Base-by-base conservation (phyloP, 2,113 vertebrate species). In the Mirounga angustirostris region DNA sequence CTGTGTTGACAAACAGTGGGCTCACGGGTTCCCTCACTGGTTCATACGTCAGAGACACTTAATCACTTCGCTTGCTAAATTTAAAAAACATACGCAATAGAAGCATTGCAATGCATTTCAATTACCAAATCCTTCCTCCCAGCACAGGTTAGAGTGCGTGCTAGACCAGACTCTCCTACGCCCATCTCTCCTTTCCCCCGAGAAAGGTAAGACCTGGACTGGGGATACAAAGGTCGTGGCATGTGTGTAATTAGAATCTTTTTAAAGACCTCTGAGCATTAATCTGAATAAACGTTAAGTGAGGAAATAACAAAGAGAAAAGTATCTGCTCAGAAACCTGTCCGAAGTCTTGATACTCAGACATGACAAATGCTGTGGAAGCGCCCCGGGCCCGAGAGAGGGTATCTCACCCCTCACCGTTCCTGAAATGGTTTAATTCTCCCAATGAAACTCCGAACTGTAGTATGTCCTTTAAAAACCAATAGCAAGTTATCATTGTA, bases 321-420 rank as follows among this genome's bases (percentile, higher is more conserved):
- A n/a, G 2, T 7, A 22, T 9, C 15, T 14, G 12, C 12, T 59
- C 1, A 54, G 74, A 58, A 80, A 85, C 22, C 24, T 50, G 7
- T 85, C 56, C 7, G 10, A 84, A 63, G 36, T 15, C 7, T 80
- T 12, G 16, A 56, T 26, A 40, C 12, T 85, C 5, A 40, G n/a
- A 63, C 7, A 0, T 21, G 19, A 33, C 30, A 54, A 36, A 30
- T 73, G 10, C 76, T 5, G 11, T 59, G 40, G 13, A 24, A 30
- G 10, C 26, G 3, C 16, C 8, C 7, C 10, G 11, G 10, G 19
- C 4, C 9, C 19, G 1, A 2, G 33, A 43, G 14, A 4, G 1
- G 74, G 21, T 15, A 11, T 18, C n/a, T 61, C 30, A 33, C 18
- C 46, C n/a, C 63, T 46, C 11, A 30, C 10, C 3, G n/a, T 16